Base-by-base conservation (phyloP, 2,888 invertebrate genomes). In the Pandemis heparana region DNA sequence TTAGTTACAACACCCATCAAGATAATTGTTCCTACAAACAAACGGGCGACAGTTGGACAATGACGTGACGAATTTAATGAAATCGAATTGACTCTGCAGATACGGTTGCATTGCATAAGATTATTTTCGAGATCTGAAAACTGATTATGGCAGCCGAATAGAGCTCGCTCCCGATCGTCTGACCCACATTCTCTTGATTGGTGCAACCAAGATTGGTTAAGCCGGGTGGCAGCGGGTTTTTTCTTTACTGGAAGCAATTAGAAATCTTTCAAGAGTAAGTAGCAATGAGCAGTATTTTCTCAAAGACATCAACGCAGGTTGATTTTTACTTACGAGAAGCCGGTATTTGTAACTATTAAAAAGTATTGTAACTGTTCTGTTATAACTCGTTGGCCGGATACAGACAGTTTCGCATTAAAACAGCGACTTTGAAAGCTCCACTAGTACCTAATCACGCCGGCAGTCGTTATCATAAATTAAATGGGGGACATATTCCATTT, bases 171-270 rank as follows among this genome's bases (percentile, higher is more conserved):
- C 60, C 60, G 67, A 62, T 51, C 41, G 51, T 41, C 48, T 70
- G 64, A 65, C 74, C 74, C 53, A 70, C 69, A 74, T 74, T 60
- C 60, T 61, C 46, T 16, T 51, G 64, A 61, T 74, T 65, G 70
- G 41, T 18, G 61, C 48, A 70, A 74, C 70, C 69, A 18, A 67
- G 60, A 65, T 70, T 70, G 74, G 70, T 61, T 64, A 60, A 69
- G 59, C 51, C 41, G 60, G 51, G 32, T 60, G 43, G 65, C 59
- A 61, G 65, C 51, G 51, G 60, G 43, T 72, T 67, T 70, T 65
- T 74, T 48, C 48, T 69, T 74, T 65, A 53, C 64, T 70, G 38
- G 43, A 51, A 74, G 69, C 69, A 61, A 74, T 74, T 74, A 74
- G 74, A 74, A 74, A 74, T 70, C 69, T 74, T 41, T 59, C 38